Evolutionary conservation across 2,888 invertebrate species (phyloP).

Genomic region (Apodemia hepburni): DNA sequence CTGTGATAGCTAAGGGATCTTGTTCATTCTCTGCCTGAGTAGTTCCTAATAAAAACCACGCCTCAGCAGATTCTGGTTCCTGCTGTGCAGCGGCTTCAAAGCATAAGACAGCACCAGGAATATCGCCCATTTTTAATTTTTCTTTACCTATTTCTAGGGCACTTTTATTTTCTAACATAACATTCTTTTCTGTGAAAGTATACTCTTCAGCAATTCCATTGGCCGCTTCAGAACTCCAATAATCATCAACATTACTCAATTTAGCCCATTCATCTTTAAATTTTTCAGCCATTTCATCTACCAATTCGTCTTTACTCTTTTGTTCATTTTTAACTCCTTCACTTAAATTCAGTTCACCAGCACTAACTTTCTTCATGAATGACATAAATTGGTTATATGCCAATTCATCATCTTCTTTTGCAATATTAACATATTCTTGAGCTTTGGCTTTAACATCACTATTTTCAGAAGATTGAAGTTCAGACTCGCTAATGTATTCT

Average conservation of each 20-base stretch:
- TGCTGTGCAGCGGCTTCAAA: conserved; percentile 97
- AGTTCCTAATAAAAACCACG: conserved; percentile 93
- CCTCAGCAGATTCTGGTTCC: conserved; percentile 87
- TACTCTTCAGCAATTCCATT: conserved; percentile 83
- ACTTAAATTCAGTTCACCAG: conserved; percentile 81
- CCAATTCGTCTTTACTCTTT: conserved; percentile 59
- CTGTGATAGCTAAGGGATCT: conserved; percentile 95
- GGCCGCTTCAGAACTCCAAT: conserved; percentile 83
- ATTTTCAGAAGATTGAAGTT: conserved; percentile 45
- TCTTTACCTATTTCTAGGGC: conserved; percentile 93
- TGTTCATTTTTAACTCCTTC: conserved; percentile 58
- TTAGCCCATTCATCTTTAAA: conserved; percentile 90
- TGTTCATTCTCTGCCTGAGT: conserved; percentile 99
- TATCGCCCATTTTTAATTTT: conserved; percentile 91
- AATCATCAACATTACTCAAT: conserved; percentile 82
- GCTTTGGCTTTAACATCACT: conserved; percentile 74
- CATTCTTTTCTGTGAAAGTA: conserved; percentile 91
- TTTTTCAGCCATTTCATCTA: conserved; percentile 79
- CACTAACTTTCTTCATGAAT: conserved; percentile 89
- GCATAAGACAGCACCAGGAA: conserved; percentile 96
- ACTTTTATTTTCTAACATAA: conserved; percentile 87
- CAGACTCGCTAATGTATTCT: conserved; percentile 62
- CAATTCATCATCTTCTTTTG: conserved; percentile 83
- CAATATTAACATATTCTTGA: conserved; percentile 77
- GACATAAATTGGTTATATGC: conserved; percentile 91